Evolutionary conservation across 2,888 invertebrate genomes (phyloP), one percentile per base, ranked within the genome.

Genomic region (Chesias legatella): DNA sequence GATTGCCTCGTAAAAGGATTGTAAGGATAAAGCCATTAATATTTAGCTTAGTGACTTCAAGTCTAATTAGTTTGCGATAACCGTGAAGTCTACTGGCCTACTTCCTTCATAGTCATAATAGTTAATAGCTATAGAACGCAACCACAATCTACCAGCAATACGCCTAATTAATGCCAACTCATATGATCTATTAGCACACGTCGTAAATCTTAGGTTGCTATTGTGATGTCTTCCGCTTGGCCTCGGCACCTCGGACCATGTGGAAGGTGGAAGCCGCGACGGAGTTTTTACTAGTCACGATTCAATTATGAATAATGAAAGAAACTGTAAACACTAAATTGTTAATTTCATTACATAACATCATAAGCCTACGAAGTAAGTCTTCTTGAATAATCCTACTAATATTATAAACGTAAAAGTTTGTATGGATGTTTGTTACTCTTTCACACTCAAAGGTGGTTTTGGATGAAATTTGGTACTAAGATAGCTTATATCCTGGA

Each of bases 181-280:
- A 9, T 10, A 33, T 33, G 33, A 29, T 37, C 11, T 29, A 29
- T 36, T 35, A 32, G 7, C 9, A 27, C 30, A 26, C 33, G 40
- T 32, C 26, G 32, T 37, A 30, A 17, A 17, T 31, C 13, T 10
- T 41, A 21, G 17, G 6, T 10, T 17, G 43, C 33, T 45, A 45
- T 44, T 40, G 44, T 44, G 36, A 36, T 33, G 40, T 36, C 40
- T 45, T 45, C 40, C 45, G 40, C 21, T 6, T 33, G 17, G 21
- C 45, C 45, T 40, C 32, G 40, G 21, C 13, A 13, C 13, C 7
- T 30, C 13, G 24, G 17, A 32, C n/a, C 21, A 28, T 22, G 10
- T 27, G 24, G 36, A 36, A 24, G 29, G 8, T 13, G 26, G 32
- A 17, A 28, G 23, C 23, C 22, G 11, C 2, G 6, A 21, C 2